Percentiles rank a stretch among this genome's conserved stretches.
Evolutionary conservation across 2,888 invertebrate species (phyloP).

Genomic region (Amblyjoppa proteus): DNA sequence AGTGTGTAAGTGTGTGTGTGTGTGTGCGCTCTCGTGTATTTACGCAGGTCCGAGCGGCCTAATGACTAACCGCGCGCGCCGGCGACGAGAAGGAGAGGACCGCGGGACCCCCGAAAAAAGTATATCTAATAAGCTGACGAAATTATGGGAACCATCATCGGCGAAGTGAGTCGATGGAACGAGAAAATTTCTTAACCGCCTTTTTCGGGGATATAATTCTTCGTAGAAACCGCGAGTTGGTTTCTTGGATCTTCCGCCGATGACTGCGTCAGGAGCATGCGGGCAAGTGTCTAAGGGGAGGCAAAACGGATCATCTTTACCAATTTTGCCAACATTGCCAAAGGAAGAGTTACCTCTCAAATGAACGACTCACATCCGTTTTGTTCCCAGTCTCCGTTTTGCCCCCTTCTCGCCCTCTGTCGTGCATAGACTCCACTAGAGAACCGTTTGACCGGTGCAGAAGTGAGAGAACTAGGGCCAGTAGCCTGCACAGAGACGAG

Average conservation of each 20-base stretch:
- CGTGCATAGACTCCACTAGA: neutral
- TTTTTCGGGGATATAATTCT: conserved; percentile 12
- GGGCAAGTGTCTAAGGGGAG: too few species aligned
- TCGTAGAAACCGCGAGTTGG: neutral
- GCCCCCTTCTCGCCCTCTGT: neutral
- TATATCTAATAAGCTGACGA: conserved; percentile 60
- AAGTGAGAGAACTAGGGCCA: neutral
- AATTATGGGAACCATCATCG: conserved; percentile 67
- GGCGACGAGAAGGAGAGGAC: conserved; percentile 46
- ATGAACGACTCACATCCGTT: neutral
- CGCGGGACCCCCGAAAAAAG: conserved; percentile 55
- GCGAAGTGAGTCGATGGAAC: conserved; percentile 1
- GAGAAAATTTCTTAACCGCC: conserved; percentile 16
- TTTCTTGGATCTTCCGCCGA: conserved; percentile 6
- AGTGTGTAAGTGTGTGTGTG: conserved; percentile 22
- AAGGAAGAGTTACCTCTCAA: neutral
- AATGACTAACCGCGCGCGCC: conserved; percentile 76
- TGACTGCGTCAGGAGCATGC: too few species aligned
- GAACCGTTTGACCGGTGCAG: neutral
- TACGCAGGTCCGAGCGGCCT: conserved; percentile 73
- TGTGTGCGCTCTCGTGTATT: conserved; percentile 71
- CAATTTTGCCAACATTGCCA: neutral
- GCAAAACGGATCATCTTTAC: neutral
- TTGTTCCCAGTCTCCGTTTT: neutral
- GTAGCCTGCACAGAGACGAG: neutral